Percentiles rank a stretch among this genome's conserved stretches.
Conservation (phyloP, 2,113 vertebrate species). For the Lophura nycthemera region DNA sequence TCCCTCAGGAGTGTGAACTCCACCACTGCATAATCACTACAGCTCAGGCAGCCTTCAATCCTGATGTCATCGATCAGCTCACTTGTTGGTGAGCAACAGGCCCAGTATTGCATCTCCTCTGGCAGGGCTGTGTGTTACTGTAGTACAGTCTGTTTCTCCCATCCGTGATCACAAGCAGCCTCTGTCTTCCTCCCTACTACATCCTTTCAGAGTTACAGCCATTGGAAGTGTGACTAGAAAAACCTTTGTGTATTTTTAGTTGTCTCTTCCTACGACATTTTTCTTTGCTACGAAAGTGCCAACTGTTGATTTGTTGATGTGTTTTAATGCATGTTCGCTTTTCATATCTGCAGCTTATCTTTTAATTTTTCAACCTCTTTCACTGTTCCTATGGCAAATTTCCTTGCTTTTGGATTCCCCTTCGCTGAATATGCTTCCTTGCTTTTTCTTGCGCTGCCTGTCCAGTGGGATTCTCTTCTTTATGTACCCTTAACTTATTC, state of each 20-base stretch:
- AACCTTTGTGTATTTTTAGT: constrained; percentile 47
- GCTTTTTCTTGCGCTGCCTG: neutral
- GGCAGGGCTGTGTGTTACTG: neutral
- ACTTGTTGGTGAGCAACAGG: no score
- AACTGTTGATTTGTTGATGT: constrained; percentile 27
- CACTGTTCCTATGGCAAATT: neutral
- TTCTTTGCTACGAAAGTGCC: constrained; percentile 7
- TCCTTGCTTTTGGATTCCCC: neutral
- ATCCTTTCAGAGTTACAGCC: constrained; percentile 1
- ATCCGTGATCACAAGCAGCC: neutral
- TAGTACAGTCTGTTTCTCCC: neutral
- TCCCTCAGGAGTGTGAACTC: no score
- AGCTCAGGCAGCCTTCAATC: no score
- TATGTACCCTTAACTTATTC: neutral
- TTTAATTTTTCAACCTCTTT: neutral
- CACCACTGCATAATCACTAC: no score
- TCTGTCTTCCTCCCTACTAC: neutral
- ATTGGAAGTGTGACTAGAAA: constrained; percentile 1
- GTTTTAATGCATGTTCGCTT: constrained; percentile 26
- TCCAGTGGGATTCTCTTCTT: neutral
- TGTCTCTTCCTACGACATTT: constrained; percentile 16
- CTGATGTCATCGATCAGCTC: no score
- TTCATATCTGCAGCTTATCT: neutral
- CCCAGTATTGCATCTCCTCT: neutral
- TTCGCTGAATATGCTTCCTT: neutral